Base-by-base conservation (phyloP, 2,113 vertebrate species). In the Andinoacara biseriatus region DNA sequence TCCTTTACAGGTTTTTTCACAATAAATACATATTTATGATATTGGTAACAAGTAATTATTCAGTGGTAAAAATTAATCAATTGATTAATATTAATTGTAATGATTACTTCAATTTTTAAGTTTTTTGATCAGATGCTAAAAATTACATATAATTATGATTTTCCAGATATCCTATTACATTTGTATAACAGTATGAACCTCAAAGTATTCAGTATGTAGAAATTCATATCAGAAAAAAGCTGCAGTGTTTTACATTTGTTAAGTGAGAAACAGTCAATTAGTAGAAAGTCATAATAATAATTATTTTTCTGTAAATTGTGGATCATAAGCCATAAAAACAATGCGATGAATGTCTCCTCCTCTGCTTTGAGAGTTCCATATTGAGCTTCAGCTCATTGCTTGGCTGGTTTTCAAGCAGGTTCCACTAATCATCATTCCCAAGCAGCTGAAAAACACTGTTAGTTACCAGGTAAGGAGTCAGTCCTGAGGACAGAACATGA, bases 201-300 rank as follows among this genome's bases (percentile, higher is more conserved):
- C 2, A 0, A 52, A 2, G 49, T 72, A 49, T 49, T 49, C 43
- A 1, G 2, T 52, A 7, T 52, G 49, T 18, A 54, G 26, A 54
- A 54, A 54, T 54, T 0, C 6, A 54, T 52, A 69, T 5, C 46
- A 72, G 26, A 54, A 72, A 26, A 46, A 72, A 0, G 5, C 65
- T 31, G 17, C 43, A 52, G 17, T 72, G 20, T 17, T 43, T 72
- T 31, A 8, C 43, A 52, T 72, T 31, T 52, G 10, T 52, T 72
- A 72, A 31, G 49, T 52, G 3, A 0, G 0, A 52, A 52, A 72
- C 5, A 72, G 18, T 52, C 43, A 52, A 11, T 72, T 52, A 72
- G 65, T 72, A 20, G 5, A 52, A 72, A 29, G 17, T 1, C 31
- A 7, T 46, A 31, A 72, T 52, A 0, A 31, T 31, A 31, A 31